Percentiles rank a stretch among this genome's conserved stretches.
phyloP scores from a whole-genome alignment of 1,140 invertebrate species.

The Trichonephila clavipes region DNA sequence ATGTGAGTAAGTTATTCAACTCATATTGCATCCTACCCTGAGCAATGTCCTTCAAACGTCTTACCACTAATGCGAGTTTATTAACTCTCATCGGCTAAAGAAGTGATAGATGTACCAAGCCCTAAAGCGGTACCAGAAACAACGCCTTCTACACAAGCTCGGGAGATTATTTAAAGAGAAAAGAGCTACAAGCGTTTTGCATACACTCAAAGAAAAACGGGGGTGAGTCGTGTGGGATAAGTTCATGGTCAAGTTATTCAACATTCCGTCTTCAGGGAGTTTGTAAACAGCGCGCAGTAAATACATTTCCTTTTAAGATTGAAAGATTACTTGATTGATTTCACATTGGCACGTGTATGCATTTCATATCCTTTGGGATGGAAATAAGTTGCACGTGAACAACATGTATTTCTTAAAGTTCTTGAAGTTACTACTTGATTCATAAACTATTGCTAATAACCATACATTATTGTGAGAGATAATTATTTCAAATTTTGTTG shows the following conservation, averaged over 20 bases:
- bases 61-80: not conserved
- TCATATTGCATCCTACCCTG: not conserved
- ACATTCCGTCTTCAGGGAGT: not conserved
- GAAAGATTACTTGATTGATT: too few relatives aligned
- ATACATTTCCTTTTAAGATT: not conserved
- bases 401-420: too few relatives aligned
- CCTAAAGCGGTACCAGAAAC: not conserved
- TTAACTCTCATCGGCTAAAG: not conserved
- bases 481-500: too few relatives aligned
- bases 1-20: not conserved
- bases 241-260: constrained; percentile 4
- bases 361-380: too few relatives aligned
- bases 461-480: too few relatives aligned
- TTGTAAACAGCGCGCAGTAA: not conserved
- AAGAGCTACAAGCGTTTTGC: not conserved
- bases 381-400: too few relatives aligned
- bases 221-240: not conserved
- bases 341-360: too few relatives aligned
- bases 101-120: not conserved
- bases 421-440: too few relatives aligned
- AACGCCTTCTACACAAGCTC: not conserved
- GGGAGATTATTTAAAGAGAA: not conserved
- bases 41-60: constrained; percentile 20
- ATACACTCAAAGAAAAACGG: not conserved
- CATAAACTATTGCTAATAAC: too few relatives aligned